phyloP scores from a whole-genome alignment of 2,113 vertebrate genomes.

The Gasterosteus nipponicus region DNA sequence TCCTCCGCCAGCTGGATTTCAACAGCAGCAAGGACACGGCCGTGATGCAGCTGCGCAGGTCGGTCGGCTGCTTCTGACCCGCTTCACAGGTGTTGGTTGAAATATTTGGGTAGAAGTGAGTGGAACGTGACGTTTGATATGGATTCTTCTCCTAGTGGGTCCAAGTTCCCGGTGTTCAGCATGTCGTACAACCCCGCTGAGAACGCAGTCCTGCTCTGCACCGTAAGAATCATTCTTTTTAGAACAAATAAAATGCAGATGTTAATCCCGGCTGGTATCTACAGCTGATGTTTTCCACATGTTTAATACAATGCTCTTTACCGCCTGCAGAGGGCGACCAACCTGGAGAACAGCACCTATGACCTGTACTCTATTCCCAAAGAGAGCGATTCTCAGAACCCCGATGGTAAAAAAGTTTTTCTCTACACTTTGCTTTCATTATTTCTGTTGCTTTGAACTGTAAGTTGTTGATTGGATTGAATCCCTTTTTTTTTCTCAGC shows the following conservation, averaged over 20 bases:
- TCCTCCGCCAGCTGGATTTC: slow-evolving; percentile 95
- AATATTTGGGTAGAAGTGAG: not conserved
- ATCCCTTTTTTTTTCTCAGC: slow-evolving; percentile 75
- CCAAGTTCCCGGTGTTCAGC: slow-evolving; percentile 97
- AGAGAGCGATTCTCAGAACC: slow-evolving; percentile 96
- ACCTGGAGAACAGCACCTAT: slow-evolving; percentile 97
- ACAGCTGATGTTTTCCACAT: not conserved
- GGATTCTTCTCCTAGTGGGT: slow-evolving; percentile 81
- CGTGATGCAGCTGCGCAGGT: slow-evolving; percentile 97
- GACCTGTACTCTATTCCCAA: slow-evolving; percentile 96
- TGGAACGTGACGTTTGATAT: not conserved
- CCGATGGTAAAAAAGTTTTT: slow-evolving; percentile 86
- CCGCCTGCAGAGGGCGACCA: slow-evolving; percentile 90
- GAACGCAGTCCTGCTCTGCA: slow-evolving; percentile 94
- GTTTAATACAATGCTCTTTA: slow-evolving; percentile 2
- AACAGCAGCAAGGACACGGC: slow-evolving; percentile 95
- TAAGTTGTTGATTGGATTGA: not conserved
- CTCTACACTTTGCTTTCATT: not conserved
- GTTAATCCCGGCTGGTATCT: no score
- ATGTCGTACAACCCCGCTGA: slow-evolving; percentile 98
- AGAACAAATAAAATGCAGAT: not conserved
- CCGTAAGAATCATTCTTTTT: slow-evolving; percentile 79
- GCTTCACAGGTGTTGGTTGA: not conserved
- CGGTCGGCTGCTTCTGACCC: not conserved
- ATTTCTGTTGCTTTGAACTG: not conserved